Conservation (phyloP, 2,888 invertebrate species). For the Notocelia uddmanniana region DNA sequence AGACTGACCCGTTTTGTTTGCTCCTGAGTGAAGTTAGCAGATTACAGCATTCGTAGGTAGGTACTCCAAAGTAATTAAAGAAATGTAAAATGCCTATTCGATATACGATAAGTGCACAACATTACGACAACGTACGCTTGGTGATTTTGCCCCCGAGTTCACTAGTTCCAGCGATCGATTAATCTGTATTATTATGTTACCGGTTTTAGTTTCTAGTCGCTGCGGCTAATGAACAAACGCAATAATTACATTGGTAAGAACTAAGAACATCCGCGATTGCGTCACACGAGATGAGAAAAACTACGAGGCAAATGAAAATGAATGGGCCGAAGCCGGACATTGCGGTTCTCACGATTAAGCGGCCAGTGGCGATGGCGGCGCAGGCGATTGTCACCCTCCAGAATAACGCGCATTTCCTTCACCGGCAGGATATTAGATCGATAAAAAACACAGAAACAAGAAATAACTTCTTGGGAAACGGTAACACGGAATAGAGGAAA, state of each 20-base stretch:
- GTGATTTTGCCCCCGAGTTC: constrained; percentile 12
- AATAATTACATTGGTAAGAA: constrained; percentile 59
- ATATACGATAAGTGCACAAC: too few species aligned
- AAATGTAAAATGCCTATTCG: too few species aligned
- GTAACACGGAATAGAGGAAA: background rate
- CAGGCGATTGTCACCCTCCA: constrained; percentile 31
- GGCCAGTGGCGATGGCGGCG: constrained; percentile 9
- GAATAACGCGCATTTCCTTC: constrained; percentile 35
- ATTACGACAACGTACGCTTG: too few species aligned
- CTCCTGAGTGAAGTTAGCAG: too few species aligned
- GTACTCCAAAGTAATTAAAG: background rate
- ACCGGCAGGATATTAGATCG: constrained; percentile 35
- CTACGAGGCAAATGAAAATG: constrained; percentile 72
- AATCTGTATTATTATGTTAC: constrained; percentile 35
- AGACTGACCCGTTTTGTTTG: too few species aligned
- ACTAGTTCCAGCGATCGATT: constrained; percentile 19
- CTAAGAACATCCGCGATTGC: constrained; percentile 74
- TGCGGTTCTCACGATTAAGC: constrained; percentile 75
- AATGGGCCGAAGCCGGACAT: constrained; percentile 80
- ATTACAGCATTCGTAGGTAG: too few species aligned
- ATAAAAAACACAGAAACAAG: background rate
- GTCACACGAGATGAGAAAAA: constrained; percentile 78
- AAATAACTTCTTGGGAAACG: constrained; percentile 2
- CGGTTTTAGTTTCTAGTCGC: constrained; percentile 38
- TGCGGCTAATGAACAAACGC: constrained; percentile 53